These are phyloP conservation scores for Heliconius eleuchia DNA, from an alignment of 1,140 invertebrate species.

Conservation along the genomic window DNA sequence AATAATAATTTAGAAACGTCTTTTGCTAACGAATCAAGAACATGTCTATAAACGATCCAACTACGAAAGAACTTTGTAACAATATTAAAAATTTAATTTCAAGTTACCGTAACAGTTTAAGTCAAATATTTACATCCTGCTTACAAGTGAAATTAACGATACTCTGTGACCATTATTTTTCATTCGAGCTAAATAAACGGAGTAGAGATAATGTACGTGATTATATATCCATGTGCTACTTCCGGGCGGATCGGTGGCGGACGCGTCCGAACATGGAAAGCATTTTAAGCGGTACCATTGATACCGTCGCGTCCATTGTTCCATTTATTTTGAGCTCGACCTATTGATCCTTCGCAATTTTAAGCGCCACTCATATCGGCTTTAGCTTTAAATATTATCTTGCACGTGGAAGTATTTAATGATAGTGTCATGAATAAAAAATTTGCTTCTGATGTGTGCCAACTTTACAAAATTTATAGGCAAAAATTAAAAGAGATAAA, in stretches of 20 bases:
- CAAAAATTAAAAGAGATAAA: too few relatives aligned
- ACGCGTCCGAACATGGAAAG: conserved; percentile 74
- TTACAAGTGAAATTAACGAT: conserved; percentile 71
- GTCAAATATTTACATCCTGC: conserved; percentile 54
- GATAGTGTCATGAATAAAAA: not conserved
- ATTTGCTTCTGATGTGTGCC: too few relatives aligned
- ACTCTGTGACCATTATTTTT: conserved; percentile 61
- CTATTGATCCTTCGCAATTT: conserved; percentile 59
- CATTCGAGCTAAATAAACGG: conserved; percentile 43
- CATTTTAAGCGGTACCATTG: conserved; percentile 74
- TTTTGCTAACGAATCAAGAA: not conserved
- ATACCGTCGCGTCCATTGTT: conserved; percentile 62
- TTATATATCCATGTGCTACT: conserved; percentile 58
- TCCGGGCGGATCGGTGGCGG: conserved; percentile 62
- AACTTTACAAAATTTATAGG: too few relatives aligned
- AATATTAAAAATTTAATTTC: not conserved
- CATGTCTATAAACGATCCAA: not conserved
- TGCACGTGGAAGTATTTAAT: not conserved
- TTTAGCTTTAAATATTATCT: not conserved
- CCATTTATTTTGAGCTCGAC: conserved; percentile 68
- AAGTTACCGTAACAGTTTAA: conserved; percentile 31
- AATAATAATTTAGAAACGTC: not conserved
- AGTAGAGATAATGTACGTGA: conserved; percentile 50
- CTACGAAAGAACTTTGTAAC: not conserved
- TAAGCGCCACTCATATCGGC: conserved; percentile 29